A percentile compares a stretch with the other conserved stretches of the same genome.
phyloP scores from a whole-genome alignment of 2,888 invertebrate species.

The Drosophila neotestacea region DNA sequence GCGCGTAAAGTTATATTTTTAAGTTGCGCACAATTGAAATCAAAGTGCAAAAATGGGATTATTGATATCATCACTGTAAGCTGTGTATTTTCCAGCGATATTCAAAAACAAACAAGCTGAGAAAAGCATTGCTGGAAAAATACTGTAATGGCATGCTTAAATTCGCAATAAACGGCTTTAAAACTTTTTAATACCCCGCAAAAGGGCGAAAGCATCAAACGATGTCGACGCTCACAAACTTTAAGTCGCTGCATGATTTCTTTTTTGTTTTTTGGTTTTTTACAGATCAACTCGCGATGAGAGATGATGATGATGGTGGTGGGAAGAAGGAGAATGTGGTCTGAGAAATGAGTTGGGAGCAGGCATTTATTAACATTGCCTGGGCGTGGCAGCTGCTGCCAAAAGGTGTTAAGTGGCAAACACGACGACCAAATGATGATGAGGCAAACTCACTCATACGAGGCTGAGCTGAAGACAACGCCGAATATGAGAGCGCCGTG shows the following conservation, averaged over 20 bases:
- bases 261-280: slow-evolving; percentile 11
- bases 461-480: slow-evolving; percentile 38
- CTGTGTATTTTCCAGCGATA: slow-evolving; percentile 34
- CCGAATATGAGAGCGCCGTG: slow-evolving; percentile 47
- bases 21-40: not conserved
- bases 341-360: not conserved
- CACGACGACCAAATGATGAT: slow-evolving; percentile 68
- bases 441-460: slow-evolving; percentile 59
- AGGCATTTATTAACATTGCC: slow-evolving; percentile 72
- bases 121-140: slow-evolving; percentile 43
- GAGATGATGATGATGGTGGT: slow-evolving; percentile 13
- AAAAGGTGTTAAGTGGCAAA: slow-evolving; percentile 70
- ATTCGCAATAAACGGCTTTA: slow-evolving; percentile 61
- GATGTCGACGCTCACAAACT: slow-evolving; percentile 27
- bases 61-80: slow-evolving; percentile 71
- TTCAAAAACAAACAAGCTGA: slow-evolving; percentile 36
- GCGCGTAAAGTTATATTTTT: not conserved
- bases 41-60: slow-evolving; percentile 59
- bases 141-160: slow-evolving; percentile 49
- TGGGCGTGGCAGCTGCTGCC: slow-evolving; percentile 72
- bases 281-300: slow-evolving; percentile 64
- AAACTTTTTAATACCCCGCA: slow-evolving; percentile 64
- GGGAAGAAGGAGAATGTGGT: not conserved
- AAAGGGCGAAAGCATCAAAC: slow-evolving; percentile 20
- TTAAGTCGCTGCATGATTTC: slow-evolving; percentile 44